Evolutionary conservation across 2,888 invertebrate genomes (phyloP), one percentile per base, ranked within the genome.

Genomic region (Syrphus vitripennis): DNA sequence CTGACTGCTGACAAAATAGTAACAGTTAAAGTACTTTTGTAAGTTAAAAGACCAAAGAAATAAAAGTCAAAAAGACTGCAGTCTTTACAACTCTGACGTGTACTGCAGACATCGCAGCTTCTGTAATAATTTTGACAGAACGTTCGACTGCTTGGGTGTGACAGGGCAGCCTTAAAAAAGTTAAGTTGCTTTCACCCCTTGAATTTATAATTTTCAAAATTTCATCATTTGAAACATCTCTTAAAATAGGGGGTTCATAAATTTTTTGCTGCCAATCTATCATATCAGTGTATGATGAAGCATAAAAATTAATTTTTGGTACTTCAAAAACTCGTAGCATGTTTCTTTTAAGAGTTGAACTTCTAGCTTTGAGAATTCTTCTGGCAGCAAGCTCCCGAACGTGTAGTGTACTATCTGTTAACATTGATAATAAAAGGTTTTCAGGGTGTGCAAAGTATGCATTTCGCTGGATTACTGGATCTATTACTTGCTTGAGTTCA

Each of bases 391-490:
- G 34, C 3, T 57, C 57, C 16, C 57, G 31, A 34, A 34, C 19
- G 34, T 34, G 5, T 57, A 57, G 6, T 57, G 2, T 57, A 31
- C 5, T 12, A 29, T 70, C 55, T 55, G 70, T 29, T 42, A 55
- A 31, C 55, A 55, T 70, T 26, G 70, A 37, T 1, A 67, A 10
- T 21, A 37, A 24, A 21, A 55, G 29, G 29, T 70, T 70, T 55
- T 70, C 70, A 3, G 55, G 55, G 21, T 55, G 50, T 34, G 34
- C 67, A 67, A 67, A 67, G 21, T 63, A 63, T 24, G 63, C 63
- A 26, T 63, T 63, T 26, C 63, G 42, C 26, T 63, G 63, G 16
- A 65, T 65, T 19, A 67, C 45, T 9, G 55, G 55, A 55, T 55
- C 55, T 31, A 55, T 55, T 10, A 55, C 31, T 31, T 14, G 31